These are phyloP conservation scores for Spodoptera littoralis DNA, from an alignment of 2,888 invertebrate species.

Conservation along the genomic window DNA sequence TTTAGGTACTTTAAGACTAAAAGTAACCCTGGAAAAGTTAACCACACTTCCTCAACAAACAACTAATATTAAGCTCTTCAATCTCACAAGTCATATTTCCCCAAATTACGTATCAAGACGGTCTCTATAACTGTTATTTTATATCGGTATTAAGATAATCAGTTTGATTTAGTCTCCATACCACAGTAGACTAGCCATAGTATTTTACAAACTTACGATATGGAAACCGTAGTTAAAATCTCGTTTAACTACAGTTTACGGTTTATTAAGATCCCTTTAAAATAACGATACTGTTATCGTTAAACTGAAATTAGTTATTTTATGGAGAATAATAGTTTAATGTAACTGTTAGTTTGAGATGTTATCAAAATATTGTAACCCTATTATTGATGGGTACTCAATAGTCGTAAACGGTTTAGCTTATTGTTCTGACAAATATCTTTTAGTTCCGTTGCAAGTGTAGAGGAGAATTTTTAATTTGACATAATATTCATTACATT, in stretches of 20 bases:
- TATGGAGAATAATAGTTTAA: conserved; percentile 5
- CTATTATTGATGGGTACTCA: background rate
- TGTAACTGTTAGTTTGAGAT: background rate
- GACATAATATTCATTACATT: too few species aligned
- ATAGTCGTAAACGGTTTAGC: background rate
- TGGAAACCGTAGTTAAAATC: conserved; percentile 15
- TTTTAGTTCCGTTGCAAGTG: too few species aligned
- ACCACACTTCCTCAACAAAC: too few species aligned
- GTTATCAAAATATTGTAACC: background rate
- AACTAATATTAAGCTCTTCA: too few species aligned
- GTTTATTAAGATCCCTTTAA: conserved; percentile 41
- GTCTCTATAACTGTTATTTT: conserved; percentile 2
- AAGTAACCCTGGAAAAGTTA: too few species aligned
- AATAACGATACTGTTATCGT: conserved; percentile 40
- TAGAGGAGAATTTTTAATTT: too few species aligned
- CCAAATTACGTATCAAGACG: too few species aligned
- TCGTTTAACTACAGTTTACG: conserved; percentile 24
- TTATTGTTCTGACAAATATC: too few species aligned
- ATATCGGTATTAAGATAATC: conserved; percentile 12
- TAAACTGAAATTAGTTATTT: conserved; percentile 20
- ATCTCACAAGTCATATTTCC: too few species aligned
- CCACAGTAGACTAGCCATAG: conserved; percentile 7
- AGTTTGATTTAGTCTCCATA: conserved; percentile 4
- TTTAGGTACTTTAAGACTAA: too few species aligned
- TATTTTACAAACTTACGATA: conserved; percentile 40